Base-by-base conservation (phyloP, 2,888 invertebrate genomes). In the Aporophyla lueneburgensis region DNA sequence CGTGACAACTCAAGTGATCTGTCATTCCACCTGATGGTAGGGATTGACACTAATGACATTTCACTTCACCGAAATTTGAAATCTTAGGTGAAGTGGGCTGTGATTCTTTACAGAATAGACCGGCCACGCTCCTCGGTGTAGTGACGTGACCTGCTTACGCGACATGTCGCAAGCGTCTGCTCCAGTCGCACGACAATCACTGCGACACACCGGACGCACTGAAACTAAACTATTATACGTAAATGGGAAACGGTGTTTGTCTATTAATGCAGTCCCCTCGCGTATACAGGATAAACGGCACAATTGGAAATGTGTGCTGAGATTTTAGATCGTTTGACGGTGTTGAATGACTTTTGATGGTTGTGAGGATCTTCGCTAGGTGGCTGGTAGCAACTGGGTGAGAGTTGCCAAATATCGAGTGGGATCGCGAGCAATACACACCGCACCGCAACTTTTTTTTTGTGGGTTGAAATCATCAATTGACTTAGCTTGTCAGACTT, bases 241-340 rank as follows among this genome's bases (percentile, higher is more conserved):
- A 95, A 95, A 95, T 95, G 95, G 95, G 95, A 93, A 94, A 95
- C 93, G 90, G 83, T 90, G 89, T 93, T 93, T 91, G 93, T 92
- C 94, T 94, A 94, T 93, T 92, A 92, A 92, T 87, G 76, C 78
- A 84, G 89, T 89, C 93, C 94, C 93, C 91, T 88, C 87, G 78
- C 79, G 83, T 85, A 79, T 84, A 68, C 19, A 56, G 71, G 87
- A 79, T 71, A 79, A 76, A 62, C 68, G 80, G 84, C 43, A 59
- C 71, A 54, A 66, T 63, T 84, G 83, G 86, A 82, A 65, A 61
- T 49, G 61, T 76, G 62, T 33, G 62, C 27, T 24, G 24, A 33
- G 27, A n/a, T 56, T 77, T 65, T 56, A 14, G 43, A 33, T 51
- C n/a, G 68, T 69, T 70, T 14, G 1, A 40, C 46, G 10, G 12